A percentile compares a stretch with the other conserved stretches of the same genome.
These are phyloP conservation scores for Limnephilus marmoratus DNA, from an alignment of 2,888 invertebrate genomes.

Conservation along the genomic window DNA sequence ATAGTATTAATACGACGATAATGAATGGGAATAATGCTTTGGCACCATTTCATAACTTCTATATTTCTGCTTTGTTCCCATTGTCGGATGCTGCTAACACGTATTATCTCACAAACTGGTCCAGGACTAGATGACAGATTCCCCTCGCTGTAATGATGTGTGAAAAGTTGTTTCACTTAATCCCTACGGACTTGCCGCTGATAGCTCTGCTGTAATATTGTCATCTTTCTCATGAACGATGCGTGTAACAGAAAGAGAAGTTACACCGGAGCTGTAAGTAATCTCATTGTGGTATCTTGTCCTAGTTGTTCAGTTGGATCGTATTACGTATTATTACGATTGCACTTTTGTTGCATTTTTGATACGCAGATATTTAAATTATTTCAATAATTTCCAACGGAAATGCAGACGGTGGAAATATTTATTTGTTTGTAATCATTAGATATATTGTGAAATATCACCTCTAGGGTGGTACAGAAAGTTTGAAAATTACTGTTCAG, in stretches of 20 bases:
- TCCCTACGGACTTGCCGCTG: neutral
- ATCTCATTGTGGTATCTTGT: neutral
- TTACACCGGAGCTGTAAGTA: neutral
- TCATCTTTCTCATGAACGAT: neutral
- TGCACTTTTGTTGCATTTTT: conserved; percentile 18
- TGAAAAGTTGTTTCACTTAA: conserved; percentile 36
- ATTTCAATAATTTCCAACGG: neutral
- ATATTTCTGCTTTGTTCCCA: conserved; percentile 33
- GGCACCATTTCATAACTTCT: conserved; percentile 45
- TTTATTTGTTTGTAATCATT: neutral
- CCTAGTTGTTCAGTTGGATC: conserved; percentile 9
- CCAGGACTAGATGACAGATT: conserved; percentile 9
- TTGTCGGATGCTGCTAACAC: conserved; percentile 32
- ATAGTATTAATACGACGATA: conserved; percentile 49
- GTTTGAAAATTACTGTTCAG: neutral
- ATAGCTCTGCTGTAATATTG: neutral
- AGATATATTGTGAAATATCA: neutral
- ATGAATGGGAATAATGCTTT: conserved; percentile 48
- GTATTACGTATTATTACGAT: conserved; percentile 9
- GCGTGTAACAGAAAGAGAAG: neutral
- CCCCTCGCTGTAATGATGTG: conserved; percentile 46
- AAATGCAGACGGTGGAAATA: neutral
- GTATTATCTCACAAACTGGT: conserved; percentile 26
- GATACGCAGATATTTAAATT: neutral
- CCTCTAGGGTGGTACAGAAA: neutral